Base-by-base conservation (phyloP, 2,797 vertebrate genomes). In the Simalia tracyae region DNA sequence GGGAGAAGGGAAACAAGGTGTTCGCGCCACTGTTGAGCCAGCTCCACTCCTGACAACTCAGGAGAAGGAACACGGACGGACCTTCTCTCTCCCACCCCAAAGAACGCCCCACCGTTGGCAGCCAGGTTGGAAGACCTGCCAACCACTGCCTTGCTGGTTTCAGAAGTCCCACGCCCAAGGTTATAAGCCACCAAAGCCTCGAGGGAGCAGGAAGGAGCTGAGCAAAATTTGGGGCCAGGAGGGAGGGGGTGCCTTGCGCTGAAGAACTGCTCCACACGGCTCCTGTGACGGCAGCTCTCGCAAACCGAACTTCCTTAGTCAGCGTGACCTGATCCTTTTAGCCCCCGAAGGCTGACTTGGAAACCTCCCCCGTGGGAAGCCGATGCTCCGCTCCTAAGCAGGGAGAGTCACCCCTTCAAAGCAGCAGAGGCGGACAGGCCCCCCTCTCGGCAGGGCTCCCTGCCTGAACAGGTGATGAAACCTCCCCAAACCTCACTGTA, bases 161-260 rank as follows among this genome's bases (percentile, higher is more conserved):
- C n/a, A 1, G 14, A 72, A 72, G 66, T 14, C n/a, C 66, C 68
- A 14, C 14, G 36, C 5, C 68, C 66, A 2, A 6, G 17, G n/a
- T 72, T 5, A 2, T 36, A 72, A 2, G 0, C 60, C 60, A 36
- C 17, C 66, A 7, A 6, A 17, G n/a, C 31, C 66, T 15, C 2
- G 31, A 17, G 66, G 1, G n/a, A 17, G 14, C 12, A 31, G n/a
- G 5, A 72, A 72, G 68, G 15, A 19, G 15, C 31, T 0, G 12
- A 14, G 64, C 5, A 15, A 68, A 31, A 68, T 5, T 6, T 6
- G 0, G 1, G n/a, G 5, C n/a, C 66, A 0, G 15, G 15, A 36
- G 31, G 36, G n/a, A 17, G 8, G 15, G 17, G 17, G 59, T 5
- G 17, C 5, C 59, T 60, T 17, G 59, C 6, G 2, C 31, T 0